These are phyloP conservation scores for Pseudorhiza aurosa DNA, from an alignment of 30 jellyfish, hydroid and myxozoan species.

Conservation along the genomic window DNA sequence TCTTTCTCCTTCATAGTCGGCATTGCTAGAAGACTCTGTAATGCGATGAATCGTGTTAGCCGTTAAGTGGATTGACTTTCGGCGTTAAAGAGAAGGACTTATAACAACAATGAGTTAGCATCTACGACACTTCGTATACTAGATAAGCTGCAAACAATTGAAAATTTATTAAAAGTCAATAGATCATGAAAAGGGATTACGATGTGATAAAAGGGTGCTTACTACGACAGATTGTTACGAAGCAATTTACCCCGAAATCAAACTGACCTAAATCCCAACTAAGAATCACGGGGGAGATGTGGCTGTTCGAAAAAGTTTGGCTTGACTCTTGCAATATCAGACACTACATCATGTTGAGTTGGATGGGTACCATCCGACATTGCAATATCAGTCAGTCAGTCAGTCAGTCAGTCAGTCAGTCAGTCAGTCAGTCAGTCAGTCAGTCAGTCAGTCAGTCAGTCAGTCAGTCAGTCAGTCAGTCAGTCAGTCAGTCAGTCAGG, in stretches of 20 bases:
- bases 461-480: constrained; percentile 12
- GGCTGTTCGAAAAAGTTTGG: no score
- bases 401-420: background rate
- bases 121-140: background rate
- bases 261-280: background rate
- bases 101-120: constrained; percentile 15
- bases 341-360: no score
- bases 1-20: constrained; percentile 98
- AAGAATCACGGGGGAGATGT: constrained; percentile 13
- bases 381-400: background rate
- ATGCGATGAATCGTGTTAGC: constrained; percentile 24
- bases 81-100: constrained; percentile 31
- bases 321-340: no score
- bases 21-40: constrained; percentile 92
- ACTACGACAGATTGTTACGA: background rate
- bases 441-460: background rate
- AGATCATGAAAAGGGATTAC: constrained; percentile 33
- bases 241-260: constrained; percentile 3
- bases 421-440: background rate
- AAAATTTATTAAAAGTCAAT: constrained; percentile 29
- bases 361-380: no score
- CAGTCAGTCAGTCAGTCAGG: background rate
- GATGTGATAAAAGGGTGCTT: background rate
- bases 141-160: constrained; percentile 38
- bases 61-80: constrained; percentile 1